These are phyloP conservation scores for Balearica regulorum DNA, from an alignment of 2,797 vertebrate species.

Conservation along the genomic window DNA sequence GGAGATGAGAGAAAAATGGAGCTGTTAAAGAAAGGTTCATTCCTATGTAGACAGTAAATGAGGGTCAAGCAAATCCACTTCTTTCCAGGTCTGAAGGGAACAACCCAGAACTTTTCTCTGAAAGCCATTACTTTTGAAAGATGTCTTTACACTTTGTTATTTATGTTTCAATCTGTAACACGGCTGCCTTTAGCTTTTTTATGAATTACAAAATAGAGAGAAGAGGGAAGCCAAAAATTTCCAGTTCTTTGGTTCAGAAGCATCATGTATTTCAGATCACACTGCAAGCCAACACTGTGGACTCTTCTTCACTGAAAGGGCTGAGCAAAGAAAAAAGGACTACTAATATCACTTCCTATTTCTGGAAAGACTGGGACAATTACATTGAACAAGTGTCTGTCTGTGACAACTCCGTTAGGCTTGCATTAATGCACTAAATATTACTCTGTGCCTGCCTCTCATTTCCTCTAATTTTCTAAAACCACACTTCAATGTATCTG, in stretches of 20 bases:
- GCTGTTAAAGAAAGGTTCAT: conserved; percentile 40
- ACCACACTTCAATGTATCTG: neutral
- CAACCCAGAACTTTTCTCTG: conserved; percentile 12
- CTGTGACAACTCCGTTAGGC: neutral
- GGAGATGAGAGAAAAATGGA: conserved; percentile 24
- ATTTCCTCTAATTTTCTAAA: neutral
- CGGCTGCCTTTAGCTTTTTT: neutral
- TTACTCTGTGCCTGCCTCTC: neutral
- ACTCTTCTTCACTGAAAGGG: neutral
- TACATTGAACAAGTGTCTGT: neutral
- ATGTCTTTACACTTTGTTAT: neutral
- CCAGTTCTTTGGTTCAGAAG: neutral
- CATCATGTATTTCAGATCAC: neutral
- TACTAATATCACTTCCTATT: neutral
- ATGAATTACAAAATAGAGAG: neutral
- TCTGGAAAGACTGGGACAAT: neutral
- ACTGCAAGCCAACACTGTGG: neutral
- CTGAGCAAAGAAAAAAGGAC: neutral
- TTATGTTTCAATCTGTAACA: neutral
- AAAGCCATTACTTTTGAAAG: conserved; percentile 14
- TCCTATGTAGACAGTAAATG: conserved; percentile 22
- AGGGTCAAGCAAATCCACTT: conserved; percentile 12
- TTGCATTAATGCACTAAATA: neutral
- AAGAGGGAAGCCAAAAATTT: neutral
- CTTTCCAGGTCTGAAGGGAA: conserved; percentile 1